Conservation (phyloP, 64 coral and sea anemone species). For the Platygyra sinensis region DNA sequence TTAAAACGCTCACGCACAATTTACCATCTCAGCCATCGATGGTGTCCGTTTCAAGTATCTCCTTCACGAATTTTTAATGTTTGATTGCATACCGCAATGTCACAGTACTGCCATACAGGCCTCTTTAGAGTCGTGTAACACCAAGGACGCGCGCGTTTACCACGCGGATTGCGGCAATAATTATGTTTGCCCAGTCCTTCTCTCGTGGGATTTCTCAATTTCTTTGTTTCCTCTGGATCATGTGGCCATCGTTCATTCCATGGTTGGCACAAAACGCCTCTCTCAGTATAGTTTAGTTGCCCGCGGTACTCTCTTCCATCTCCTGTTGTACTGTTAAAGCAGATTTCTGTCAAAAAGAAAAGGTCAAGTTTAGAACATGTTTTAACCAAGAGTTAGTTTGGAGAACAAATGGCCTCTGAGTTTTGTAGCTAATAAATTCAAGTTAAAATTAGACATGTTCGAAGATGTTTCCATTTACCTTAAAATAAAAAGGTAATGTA, state of each 20-base stretch:
- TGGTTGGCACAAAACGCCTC: constrained; percentile 86
- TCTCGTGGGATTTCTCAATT: constrained; percentile 27
- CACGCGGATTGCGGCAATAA: constrained; percentile 92
- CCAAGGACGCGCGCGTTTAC: constrained; percentile 78
- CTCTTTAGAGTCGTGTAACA: constrained; percentile 93
- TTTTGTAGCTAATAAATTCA: no score
- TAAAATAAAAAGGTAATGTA: no score
- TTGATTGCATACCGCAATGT: constrained; percentile 78
- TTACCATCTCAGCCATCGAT: neutral
- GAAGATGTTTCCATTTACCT: no score
- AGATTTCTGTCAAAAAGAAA: constrained; percentile 48
- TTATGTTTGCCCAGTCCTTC: constrained; percentile 86
- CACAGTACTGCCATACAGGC: constrained; percentile 93
- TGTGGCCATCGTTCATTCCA: constrained; percentile 96
- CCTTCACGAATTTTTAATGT: neutral
- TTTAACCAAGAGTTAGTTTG: no score
- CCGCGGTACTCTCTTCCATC: constrained; percentile 78
- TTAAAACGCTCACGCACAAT: neutral
- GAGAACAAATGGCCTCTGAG: no score
- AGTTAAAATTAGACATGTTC: no score
- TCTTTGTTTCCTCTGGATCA: constrained; percentile 50
- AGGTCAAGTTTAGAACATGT: neutral
- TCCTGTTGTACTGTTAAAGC: constrained; percentile 59
- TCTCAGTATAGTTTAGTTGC: constrained; percentile 87
- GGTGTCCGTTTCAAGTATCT: constrained; percentile 9